Evolutionary conservation across 53 echinoderm and acorn worm species (phyloP).

Genomic region (Holothuria leucospilota): DNA sequence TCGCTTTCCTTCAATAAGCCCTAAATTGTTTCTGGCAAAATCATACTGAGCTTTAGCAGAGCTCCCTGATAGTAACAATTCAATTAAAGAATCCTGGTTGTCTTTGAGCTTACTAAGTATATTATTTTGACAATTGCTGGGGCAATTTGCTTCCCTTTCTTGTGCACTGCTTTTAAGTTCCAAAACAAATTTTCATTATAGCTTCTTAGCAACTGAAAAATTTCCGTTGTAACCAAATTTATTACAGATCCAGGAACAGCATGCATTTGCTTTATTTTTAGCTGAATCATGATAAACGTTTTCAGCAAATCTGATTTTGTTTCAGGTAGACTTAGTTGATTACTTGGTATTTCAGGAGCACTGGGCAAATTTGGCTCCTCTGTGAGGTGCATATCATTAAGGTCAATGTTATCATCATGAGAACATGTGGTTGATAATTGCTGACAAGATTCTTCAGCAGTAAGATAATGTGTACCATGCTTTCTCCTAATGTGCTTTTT

Average conservation of each 20-base stretch:
- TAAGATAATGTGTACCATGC: neutral
- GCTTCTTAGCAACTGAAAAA: neutral
- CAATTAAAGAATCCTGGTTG: no score
- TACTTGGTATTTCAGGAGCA: no score
- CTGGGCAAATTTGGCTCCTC: no score
- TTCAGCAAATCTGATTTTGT: neutral
- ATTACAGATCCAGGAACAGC: no score
- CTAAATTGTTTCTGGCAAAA: no score
- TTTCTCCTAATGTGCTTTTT: conserved; percentile 1
- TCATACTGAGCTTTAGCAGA: conserved; percentile 7
- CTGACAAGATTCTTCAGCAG: neutral
- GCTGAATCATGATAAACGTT: no score
- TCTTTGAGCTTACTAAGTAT: neutral
- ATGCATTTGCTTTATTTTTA: no score
- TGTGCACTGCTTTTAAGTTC: neutral
- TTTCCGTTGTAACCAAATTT: no score
- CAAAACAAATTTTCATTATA: neutral
- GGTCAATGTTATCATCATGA: neutral
- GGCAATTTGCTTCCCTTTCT: neutral
- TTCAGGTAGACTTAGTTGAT: no score
- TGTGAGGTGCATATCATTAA: neutral
- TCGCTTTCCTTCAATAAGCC: conserved; percentile 26
- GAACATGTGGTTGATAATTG: neutral
- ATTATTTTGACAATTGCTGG: neutral
- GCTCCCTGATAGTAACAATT: neutral